phyloP scores from a whole-genome alignment of 92 coral and sea anemone species.

The Nematostella vectensis region DNA sequence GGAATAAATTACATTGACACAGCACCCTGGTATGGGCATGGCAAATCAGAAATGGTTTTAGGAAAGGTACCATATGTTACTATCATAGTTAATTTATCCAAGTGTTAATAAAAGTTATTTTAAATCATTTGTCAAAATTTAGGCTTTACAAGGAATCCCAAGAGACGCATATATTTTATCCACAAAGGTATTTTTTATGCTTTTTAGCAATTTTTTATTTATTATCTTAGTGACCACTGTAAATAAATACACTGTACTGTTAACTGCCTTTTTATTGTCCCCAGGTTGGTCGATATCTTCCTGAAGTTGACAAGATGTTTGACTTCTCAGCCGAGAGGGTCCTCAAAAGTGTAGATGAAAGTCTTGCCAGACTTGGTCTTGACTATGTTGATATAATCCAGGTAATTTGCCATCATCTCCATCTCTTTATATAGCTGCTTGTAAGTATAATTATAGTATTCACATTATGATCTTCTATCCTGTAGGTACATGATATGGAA shows the following conservation, averaged over 20 bases:
- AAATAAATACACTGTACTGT: background rate
- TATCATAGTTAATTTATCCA: background rate
- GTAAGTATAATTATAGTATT: background rate
- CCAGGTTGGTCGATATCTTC: conserved; percentile 87
- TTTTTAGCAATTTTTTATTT: background rate
- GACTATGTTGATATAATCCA: conserved; percentile 82
- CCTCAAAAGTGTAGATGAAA: conserved; percentile 87
- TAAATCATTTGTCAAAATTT: too few relatives aligned
- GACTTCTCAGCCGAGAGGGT: conserved; percentile 86
- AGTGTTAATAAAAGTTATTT: too few relatives aligned
- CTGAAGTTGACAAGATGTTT: conserved; percentile 84
- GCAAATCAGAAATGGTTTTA: conserved; percentile 83
- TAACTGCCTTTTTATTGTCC: background rate
- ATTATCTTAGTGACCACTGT: background rate
- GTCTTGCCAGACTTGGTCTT: conserved; percentile 74
- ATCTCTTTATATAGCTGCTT: background rate
- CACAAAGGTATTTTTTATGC: conserved; percentile 58
- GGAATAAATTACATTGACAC: conserved; percentile 87
- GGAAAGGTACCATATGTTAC: conserved; percentile 55
- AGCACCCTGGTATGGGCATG: conserved; percentile 99
- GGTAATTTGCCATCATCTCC: conserved; percentile 30
- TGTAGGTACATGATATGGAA: conserved; percentile 95
- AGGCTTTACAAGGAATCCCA: conserved; percentile 80
- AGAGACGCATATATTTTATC: conserved; percentile 74
- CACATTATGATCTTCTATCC: background rate